Conservation (phyloP, 2,797 vertebrate genomes). For the Alosa sapidissima region DNA sequence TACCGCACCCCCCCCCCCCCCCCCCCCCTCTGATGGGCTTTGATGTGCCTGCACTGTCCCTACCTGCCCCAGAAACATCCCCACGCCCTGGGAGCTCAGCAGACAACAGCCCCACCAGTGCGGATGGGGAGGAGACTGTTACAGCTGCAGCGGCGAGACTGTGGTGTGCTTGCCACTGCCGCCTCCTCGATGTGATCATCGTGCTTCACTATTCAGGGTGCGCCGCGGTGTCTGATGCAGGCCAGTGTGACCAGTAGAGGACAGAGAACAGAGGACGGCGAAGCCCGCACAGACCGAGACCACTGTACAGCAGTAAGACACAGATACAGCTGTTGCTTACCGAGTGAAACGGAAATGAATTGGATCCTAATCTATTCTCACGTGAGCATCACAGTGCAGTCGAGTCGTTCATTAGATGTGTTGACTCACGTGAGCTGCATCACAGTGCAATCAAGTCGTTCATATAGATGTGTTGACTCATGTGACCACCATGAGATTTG, state of each 20-base stretch:
- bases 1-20: neutral
- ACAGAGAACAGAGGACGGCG: neutral
- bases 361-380: conserved; percentile 11
- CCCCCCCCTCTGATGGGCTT: neutral
- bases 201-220: neutral
- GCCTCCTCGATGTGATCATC: neutral
- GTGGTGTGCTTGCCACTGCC: neutral
- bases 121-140: neutral
- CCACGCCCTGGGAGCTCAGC: neutral
- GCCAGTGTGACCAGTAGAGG: neutral
- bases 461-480: no score
- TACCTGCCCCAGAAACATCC: neutral
- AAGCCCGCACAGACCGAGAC: neutral
- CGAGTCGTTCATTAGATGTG: no score
- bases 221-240: neutral
- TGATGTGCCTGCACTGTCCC: neutral
- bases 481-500: neutral
- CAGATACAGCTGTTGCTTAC: conserved; percentile 2
- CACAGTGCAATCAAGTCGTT: neutral
- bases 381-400: neutral
- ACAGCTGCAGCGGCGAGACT: neutral
- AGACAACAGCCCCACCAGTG: neutral
- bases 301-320: neutral
- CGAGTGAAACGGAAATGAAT: neutral
- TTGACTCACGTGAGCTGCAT: neutral